Evolutionary conservation across 64 coral and sea anemone species (phyloP), one percentile per base, ranked within the genome.

Genomic region (Platygyra sinensis): DNA sequence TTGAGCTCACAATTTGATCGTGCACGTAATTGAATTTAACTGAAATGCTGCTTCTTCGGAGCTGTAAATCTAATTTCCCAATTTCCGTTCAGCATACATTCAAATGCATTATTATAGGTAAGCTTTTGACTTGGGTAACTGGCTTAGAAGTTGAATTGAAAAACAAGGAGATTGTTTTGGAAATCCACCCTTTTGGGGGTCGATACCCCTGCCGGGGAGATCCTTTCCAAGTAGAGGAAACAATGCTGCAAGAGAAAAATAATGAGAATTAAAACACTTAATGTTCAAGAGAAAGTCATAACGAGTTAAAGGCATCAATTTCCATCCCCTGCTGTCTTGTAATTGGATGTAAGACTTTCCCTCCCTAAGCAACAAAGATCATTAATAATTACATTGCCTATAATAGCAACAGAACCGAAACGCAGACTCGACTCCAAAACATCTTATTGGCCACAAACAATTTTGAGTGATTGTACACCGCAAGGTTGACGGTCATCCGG

Each of bases 1-100:
- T 69, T 27, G 65, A 69, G 22, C 22, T 69, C 5, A n/a, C 19
- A 24, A 25, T 67, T 46, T 57, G 18, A 67, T 67, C 63, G 24
- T 67, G 24, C 63, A 67, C 0, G 63, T 19, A 25, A 67, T 69
- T n/a, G 10, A n/a, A 8, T 24, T 22, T 9, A 24, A 42, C 17
- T 77, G 52, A 10, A 42, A 20, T 9, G 5, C n/a, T 49, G 38
- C 33, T 12, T 27, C 20, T 11, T 27, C 32, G 39, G 39, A 50
- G 10, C 36, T 77, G 74, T 24, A 46, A 77, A 77, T 77, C 36
- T 22, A 52, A 77, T 77, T 77, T 77, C n/a, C 39, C 74, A 76
- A 76, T 76, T 76, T 76, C 74, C 30, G 74, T 19, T 46, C 6
- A 46, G 16, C 18, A 1, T 20, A 76, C 31, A 76, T 20, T 42